Evolutionary conservation across 1,140 invertebrate species (phyloP), one percentile per base, ranked within the genome.

Genomic region (Tetraneura akinire): DNA sequence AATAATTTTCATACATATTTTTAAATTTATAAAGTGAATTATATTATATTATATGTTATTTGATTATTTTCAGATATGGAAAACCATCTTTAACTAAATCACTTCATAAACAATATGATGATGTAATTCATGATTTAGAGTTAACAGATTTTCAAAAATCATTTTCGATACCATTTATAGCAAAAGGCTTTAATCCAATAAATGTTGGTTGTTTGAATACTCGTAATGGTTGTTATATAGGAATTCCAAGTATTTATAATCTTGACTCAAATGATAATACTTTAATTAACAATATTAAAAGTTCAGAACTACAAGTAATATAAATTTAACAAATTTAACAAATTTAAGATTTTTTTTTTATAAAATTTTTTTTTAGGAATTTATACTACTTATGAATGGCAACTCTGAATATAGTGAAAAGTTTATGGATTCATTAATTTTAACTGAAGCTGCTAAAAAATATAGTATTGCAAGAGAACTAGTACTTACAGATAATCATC

Each of bases 391-490:
- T 32, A 11, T 85, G 76, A 78, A 84, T 64, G 85, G 86, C 86
- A 76, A 83, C 9, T 83, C 85, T 3, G 82, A 83, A 42, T 84
- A 83, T 23, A 86, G 86, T 14, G 57, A 84, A 81, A 49, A 83
- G 6, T 82, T 88, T 10, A 53, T 84, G 47, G 81, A 85, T 8
- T 83, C 86, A 16, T 78, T 88, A 68, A 42, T 87, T 10, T 74
- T 88, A 13, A 86, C 86, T 80, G 84, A 86, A 13, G 83, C 86
- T 9, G 87, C 87, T 9, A 83, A 87, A 76, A 85, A 86, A 81
- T 88, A 86, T 84, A 86, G 84, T 18, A 85, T 88, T 26, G 86
- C 87, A 60, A 83, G 86, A 23, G 85, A 88, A 84, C 18, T 82
- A 42, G 83, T 83, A 14, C 45, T 83, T 60, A 80, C 84, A 53